These are phyloP conservation scores for Onychostruthus taczanowskii DNA, from an alignment of 2,113 vertebrate species.

Conservation along the genomic window DNA sequence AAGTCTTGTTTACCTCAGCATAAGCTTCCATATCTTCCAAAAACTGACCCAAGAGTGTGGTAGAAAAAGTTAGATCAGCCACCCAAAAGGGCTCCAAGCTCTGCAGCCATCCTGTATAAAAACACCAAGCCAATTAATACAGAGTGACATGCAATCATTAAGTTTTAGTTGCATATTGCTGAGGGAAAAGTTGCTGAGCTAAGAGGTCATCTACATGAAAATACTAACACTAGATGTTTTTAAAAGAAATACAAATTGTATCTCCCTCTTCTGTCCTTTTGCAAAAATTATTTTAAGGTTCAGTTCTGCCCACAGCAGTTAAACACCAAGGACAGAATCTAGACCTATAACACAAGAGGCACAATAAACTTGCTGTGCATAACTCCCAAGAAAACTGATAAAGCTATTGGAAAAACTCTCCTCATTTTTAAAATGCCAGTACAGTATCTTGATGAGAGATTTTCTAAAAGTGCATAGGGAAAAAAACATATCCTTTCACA, in stretches of 20 bases:
- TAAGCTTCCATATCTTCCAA: constrained; percentile 99
- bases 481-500: not conserved
- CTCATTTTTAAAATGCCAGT: not conserved
- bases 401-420: not conserved
- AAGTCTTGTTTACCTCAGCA: constrained; percentile 82
- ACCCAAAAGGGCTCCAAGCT: constrained; percentile 99
- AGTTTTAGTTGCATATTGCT: not conserved
- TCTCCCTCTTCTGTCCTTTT: not conserved
- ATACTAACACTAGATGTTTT: not conserved
- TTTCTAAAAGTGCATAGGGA: not conserved
- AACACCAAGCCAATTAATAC: not conserved
- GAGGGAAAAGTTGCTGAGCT: not conserved
- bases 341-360: not conserved
- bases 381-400: not conserved
- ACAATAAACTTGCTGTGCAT: not conserved
- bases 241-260: not conserved
- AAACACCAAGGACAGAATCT: not conserved
- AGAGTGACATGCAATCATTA: not conserved
- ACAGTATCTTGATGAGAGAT: not conserved
- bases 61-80: constrained; percentile 96
- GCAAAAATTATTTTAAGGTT: not conserved
- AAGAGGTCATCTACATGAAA: not conserved
- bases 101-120: constrained; percentile 90
- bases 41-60: constrained; percentile 95
- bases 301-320: not conserved